These are phyloP conservation scores for Atta cephalotes DNA, from an alignment of 1,140 invertebrate genomes.

Conservation along the genomic window DNA sequence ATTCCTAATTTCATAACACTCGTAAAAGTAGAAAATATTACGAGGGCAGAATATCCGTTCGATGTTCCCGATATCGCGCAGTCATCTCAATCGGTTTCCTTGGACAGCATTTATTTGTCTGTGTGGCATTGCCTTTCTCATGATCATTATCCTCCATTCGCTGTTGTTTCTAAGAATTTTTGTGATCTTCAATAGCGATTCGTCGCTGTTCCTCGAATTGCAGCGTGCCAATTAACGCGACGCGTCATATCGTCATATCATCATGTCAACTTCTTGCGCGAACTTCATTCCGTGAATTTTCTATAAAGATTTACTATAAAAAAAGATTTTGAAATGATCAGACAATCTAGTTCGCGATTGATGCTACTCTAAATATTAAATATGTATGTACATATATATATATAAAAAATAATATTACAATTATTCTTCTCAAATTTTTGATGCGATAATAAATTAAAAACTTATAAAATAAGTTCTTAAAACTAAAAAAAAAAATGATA, in stretches of 20 bases:
- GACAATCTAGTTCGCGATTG: background rate
- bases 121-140: conserved; percentile 30
- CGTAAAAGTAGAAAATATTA: conserved; percentile 10
- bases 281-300: background rate
- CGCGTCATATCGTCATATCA: background rate
- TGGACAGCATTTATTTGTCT: conserved; percentile 24
- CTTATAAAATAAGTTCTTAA: background rate
- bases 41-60: conserved; percentile 14
- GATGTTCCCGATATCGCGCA: conserved; percentile 32
- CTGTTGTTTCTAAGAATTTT: conserved; percentile 63
- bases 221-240: background rate
- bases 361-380: background rate
- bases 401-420: background rate
- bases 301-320: background rate
- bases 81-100: conserved; percentile 31
- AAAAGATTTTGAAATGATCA: background rate
- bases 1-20: conserved; percentile 26
- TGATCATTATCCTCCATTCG: conserved; percentile 18
- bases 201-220: conserved; percentile 23
- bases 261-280: background rate
- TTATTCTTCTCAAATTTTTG: background rate
- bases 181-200: conserved; percentile 27
- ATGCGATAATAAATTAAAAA: background rate
- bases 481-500: background rate
- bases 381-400: too few relatives aligned